These are phyloP conservation scores for Melanotaenia trifasciata DNA, from an alignment of 2,797 vertebrate genomes.

Conservation along the genomic window DNA sequence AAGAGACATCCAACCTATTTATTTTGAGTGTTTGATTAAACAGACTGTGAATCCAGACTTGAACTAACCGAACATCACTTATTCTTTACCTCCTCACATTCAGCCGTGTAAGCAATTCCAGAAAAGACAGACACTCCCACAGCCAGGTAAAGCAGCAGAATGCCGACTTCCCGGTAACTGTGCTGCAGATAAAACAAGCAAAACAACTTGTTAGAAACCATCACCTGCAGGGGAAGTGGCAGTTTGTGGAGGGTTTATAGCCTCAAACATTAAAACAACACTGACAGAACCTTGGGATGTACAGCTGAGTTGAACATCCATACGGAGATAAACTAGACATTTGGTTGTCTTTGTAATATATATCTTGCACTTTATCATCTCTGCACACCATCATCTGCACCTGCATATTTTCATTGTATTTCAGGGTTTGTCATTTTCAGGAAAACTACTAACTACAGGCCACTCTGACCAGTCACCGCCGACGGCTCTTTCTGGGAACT, in stretches of 20 bases:
- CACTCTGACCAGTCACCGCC: background rate
- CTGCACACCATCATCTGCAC: background rate
- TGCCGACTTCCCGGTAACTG: slow-evolving; percentile 97
- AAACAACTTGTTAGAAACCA: background rate
- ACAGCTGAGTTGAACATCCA: no score
- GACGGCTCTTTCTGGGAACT: background rate
- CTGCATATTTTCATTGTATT: background rate
- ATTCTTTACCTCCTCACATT: slow-evolving; percentile 88
- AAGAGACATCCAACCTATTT: background rate
- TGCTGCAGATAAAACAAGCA: slow-evolving; percentile 85
- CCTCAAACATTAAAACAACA: no score
- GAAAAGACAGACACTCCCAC: slow-evolving; percentile 97
- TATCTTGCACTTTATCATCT: background rate
- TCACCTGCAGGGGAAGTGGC: background rate
- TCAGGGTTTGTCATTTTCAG: background rate
- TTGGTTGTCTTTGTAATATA: background rate
- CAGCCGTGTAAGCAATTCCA: slow-evolving; percentile 93
- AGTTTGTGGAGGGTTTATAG: background rate
- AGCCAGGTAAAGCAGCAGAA: slow-evolving; percentile 93
- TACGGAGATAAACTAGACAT: background rate
- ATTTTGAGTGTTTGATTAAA: background rate
- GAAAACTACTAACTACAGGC: background rate
- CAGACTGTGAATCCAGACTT: no score
- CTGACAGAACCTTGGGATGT: no score
- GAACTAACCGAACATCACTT: background rate